Conservation (phyloP, 2,113 vertebrate genomes). For the chimpanzee (Pan troglodytes) region NHGRI_mPanTro3-v2.1_pri NC_072412.2:93581001-93581500, state of each 20-base stretch:
- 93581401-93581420: background rate
- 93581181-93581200: background rate
- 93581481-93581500: background rate
- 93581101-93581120: background rate
- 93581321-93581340: background rate
- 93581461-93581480: background rate
- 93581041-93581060: too few species aligned
- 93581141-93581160: background rate
- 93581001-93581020: too few species aligned
- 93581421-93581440: background rate
- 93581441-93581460: background rate
- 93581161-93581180: background rate
- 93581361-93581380: background rate
- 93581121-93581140: background rate
- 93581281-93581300: background rate
- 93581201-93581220: background rate
- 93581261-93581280: background rate
- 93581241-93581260: background rate
- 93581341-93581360: background rate
- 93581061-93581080: too few species aligned
- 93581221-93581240: background rate
- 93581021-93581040: too few species aligned
- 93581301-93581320: background rate
- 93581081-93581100: too few species aligned
- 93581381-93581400: background rate